These are phyloP conservation scores for Amazona finschi DNA, from an alignment of 2,797 vertebrate genomes.

Conservation along the genomic window DNA sequence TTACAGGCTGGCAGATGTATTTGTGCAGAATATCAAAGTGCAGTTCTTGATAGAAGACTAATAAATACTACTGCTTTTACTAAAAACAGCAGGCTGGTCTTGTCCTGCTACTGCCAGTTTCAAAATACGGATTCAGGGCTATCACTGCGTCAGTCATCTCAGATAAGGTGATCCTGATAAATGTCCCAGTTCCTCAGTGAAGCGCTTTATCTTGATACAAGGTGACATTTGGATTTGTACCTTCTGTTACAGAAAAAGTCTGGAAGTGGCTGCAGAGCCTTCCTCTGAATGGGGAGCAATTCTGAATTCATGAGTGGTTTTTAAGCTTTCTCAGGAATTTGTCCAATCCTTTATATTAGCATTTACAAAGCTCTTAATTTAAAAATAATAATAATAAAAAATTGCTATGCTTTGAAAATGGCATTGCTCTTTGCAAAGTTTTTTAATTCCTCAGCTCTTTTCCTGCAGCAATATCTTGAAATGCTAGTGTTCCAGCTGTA, in stretches of 20 bases:
- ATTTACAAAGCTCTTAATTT: neutral
- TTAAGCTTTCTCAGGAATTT: neutral
- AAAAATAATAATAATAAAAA: neutral
- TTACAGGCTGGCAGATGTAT: neutral
- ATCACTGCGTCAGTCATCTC: neutral
- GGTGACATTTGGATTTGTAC: constrained; percentile 1
- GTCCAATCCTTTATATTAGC: neutral
- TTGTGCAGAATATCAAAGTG: neutral
- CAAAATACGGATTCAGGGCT: neutral
- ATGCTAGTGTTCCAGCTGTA: neutral
- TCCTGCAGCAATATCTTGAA: neutral
- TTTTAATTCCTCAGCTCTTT: neutral
- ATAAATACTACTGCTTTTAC: neutral
- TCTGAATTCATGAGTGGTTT: neutral
- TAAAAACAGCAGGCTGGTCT: neutral
- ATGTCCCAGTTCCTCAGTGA: neutral
- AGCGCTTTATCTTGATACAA: neutral
- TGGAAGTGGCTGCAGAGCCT: neutral
- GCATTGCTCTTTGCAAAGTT: neutral
- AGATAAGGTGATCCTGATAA: neutral
- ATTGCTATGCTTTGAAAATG: neutral
- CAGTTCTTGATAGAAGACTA: neutral
- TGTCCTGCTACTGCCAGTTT: neutral
- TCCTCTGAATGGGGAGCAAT: neutral
- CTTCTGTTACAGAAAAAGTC: neutral